Percentiles rank a stretch among this genome's conserved stretches.
These are phyloP conservation scores for Drosophila serrata DNA, from an alignment of 1,140 invertebrate species.

Conservation along the genomic window DNA sequence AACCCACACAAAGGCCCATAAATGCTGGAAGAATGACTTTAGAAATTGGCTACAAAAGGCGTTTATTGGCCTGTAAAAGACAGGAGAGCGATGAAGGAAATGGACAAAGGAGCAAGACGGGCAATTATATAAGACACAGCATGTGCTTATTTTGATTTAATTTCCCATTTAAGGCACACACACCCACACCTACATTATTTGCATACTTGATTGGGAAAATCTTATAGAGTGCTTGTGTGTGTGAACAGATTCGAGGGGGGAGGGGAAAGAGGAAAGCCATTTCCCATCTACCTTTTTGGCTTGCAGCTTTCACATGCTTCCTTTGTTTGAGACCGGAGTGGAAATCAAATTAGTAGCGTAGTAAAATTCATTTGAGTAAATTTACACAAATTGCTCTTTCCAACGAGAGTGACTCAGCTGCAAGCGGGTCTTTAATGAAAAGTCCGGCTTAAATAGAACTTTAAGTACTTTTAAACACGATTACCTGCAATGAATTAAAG, in stretches of 20 bases:
- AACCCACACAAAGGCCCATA: slow-evolving; percentile 25
- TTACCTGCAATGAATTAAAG: background rate
- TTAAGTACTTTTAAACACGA: background rate
- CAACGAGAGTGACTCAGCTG: slow-evolving; percentile 21
- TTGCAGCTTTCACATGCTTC: slow-evolving; percentile 31
- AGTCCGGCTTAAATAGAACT: background rate
- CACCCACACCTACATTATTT: slow-evolving; percentile 60
- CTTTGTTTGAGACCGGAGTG: slow-evolving; percentile 42
- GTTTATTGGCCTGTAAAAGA: slow-evolving; percentile 45
- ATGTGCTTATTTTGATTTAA: slow-evolving; percentile 81
- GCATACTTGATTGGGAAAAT: slow-evolving; percentile 81
- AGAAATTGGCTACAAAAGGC: slow-evolving; percentile 66
- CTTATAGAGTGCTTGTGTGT: slow-evolving; percentile 10
- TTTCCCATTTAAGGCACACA: slow-evolving; percentile 68
- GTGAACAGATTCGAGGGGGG: background rate
- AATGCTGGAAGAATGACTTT: slow-evolving; percentile 23
- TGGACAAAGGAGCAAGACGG: slow-evolving; percentile 39
- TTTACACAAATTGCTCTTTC: slow-evolving; percentile 59
- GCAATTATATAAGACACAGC: slow-evolving; percentile 67
- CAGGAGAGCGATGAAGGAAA: slow-evolving; percentile 23
- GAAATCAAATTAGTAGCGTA: slow-evolving; percentile 72
- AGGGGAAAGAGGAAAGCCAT: background rate
- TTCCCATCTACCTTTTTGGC: slow-evolving; percentile 28
- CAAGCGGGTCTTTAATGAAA: slow-evolving; percentile 3
- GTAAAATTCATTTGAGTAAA: slow-evolving; percentile 67